These are phyloP conservation scores for Stenodema calcarata DNA, from an alignment of 2,888 invertebrate species.

Conservation along the genomic window DNA sequence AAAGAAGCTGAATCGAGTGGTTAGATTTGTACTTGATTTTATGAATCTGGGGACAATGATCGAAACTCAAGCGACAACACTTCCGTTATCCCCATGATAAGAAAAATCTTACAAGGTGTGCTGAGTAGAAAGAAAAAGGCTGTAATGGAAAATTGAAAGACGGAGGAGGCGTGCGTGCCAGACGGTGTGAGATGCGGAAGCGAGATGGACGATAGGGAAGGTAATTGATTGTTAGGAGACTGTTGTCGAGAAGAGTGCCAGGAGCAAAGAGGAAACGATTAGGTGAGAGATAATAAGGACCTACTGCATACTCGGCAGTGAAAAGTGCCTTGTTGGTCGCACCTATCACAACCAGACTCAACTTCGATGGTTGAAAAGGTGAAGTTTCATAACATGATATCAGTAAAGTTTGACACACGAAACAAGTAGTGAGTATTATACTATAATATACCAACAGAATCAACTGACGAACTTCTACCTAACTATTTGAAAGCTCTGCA, in stretches of 20 bases:
- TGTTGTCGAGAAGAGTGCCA: neutral
- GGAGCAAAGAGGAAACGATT: neutral
- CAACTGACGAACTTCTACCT: no score
- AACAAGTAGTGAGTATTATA: no score
- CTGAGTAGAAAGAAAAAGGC: neutral
- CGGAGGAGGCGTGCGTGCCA: neutral
- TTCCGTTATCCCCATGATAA: neutral
- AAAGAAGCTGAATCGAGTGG: no score
- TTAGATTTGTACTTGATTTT: no score
- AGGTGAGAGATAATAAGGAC: neutral
- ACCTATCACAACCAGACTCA: neutral
- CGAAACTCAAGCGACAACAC: neutral
- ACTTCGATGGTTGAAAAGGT: neutral
- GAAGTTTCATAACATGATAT: no score
- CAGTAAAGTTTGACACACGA: no score
- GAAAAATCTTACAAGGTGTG: neutral
- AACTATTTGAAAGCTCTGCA: no score
- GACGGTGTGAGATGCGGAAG: neutral
- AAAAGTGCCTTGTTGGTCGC: neutral
- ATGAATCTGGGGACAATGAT: no score
- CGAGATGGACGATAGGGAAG: neutral
- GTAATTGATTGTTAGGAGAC: conserved; percentile 20
- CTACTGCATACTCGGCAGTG: neutral
- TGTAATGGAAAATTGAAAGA: neutral
- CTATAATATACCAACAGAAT: no score